Evolutionary conservation across 2,888 invertebrate species (phyloP).

Genomic region (Mantis religiosa): DNA sequence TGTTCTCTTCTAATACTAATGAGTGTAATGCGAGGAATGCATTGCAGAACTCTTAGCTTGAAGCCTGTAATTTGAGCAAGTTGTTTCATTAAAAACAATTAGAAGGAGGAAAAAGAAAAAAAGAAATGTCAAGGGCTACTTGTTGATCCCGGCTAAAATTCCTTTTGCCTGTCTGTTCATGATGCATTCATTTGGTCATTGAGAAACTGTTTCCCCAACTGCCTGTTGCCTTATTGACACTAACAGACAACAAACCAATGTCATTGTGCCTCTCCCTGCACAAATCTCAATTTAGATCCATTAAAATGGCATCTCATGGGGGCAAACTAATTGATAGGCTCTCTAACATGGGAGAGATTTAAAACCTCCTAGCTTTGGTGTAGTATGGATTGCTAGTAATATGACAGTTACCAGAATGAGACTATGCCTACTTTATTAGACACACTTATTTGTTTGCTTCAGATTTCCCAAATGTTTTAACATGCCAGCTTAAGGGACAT

Average conservation of each 20-base stretch:
- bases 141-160: neutral
- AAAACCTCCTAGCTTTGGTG: neutral
- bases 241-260: neutral
- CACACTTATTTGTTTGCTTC: too few relatives aligned
- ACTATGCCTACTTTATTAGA: neutral
- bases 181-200: neutral
- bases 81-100: neutral
- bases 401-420: neutral
- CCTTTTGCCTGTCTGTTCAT: neutral
- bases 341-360: neutral
- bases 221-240: neutral
- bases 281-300: conserved; percentile 12
- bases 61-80: neutral
- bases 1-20: neutral
- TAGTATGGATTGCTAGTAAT: neutral
- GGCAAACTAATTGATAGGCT: conserved; percentile 5
- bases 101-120: neutral
- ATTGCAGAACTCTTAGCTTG: neutral
- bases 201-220: neutral
- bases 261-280: neutral
- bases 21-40: neutral
- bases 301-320: conserved; percentile 4
- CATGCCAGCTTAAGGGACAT: too few relatives aligned
- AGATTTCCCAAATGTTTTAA: too few relatives aligned
- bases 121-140: neutral